These are phyloP conservation scores for Hemicentrotus pulcherrimus DNA, from an alignment of 35 echinoderm and acorn worm species.

Conservation along the genomic window DNA sequence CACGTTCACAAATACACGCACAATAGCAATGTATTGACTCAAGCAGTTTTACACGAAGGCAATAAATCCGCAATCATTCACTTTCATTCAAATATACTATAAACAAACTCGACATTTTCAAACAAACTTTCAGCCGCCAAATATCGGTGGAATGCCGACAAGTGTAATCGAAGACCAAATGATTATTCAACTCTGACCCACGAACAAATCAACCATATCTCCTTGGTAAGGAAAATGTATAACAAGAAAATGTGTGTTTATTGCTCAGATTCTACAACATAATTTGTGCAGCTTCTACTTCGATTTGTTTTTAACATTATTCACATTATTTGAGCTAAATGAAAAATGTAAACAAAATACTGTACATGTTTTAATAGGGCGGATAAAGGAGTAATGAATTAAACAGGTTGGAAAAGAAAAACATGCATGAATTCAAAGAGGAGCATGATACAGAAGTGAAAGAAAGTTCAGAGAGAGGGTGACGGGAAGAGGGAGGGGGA, in stretches of 20 bases:
- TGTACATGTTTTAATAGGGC: too few relatives aligned
- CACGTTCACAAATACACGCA: background rate
- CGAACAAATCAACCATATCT: conserved; percentile 3
- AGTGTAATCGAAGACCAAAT: conserved; percentile 22
- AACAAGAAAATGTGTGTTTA: background rate
- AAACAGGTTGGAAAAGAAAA: background rate
- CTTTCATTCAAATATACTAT: conserved; percentile 4
- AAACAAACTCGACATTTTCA: conserved; percentile 35
- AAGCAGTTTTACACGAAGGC: background rate
- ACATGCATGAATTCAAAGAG: background rate
- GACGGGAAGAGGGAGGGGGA: too few relatives aligned
- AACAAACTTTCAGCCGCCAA: conserved; percentile 20
- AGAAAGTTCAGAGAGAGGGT: too few relatives aligned
- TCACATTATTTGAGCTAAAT: background rate
- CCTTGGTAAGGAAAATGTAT: background rate
- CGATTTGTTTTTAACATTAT: background rate
- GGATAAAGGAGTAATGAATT: background rate
- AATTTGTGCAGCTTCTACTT: background rate
- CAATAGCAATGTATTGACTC: background rate
- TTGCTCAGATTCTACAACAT: background rate
- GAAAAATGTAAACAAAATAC: too few relatives aligned
- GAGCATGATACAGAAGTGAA: too few relatives aligned
- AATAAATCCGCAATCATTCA: conserved; percentile 43
- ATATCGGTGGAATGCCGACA: conserved; percentile 11
- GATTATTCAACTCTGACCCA: background rate